Conservation (phyloP, 2,797 vertebrate genomes). For the Manis crassicaudata region DNA sequence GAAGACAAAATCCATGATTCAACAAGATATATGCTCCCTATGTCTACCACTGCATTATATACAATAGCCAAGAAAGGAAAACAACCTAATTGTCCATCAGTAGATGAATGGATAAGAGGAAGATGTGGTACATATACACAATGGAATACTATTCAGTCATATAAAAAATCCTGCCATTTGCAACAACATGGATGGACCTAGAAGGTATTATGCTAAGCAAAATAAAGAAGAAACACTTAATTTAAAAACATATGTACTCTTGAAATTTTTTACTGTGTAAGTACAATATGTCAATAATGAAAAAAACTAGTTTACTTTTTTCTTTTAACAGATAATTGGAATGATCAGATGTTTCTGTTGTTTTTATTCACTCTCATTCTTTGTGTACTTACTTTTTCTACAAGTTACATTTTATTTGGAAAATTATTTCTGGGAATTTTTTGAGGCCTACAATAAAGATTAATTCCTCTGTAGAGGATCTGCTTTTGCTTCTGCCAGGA, state of each 20-base stretch:
- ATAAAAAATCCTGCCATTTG: no score
- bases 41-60: no score
- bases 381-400: not conserved
- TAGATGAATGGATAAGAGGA: no score
- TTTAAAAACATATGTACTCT: not conserved
- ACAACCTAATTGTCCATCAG: no score
- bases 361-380: slow-evolving; percentile 20
- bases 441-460: not conserved
- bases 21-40: no score
- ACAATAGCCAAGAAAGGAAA: no score
- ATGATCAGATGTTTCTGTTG: not conserved
- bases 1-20: no score
- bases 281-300: not conserved
- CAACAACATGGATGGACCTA: no score
- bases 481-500: not conserved
- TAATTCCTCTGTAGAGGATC: not conserved
- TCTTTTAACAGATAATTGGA: not conserved
- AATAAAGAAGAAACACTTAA: not conserved
- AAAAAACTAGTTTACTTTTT: not conserved
- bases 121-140: no score
- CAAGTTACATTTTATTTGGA: not conserved
- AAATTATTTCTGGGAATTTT: not conserved
- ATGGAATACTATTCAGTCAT: no score
- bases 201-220: no score
- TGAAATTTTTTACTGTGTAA: not conserved